Base-by-base conservation (phyloP, 2,888 invertebrate genomes). In the Cheilosia soror region DNA sequence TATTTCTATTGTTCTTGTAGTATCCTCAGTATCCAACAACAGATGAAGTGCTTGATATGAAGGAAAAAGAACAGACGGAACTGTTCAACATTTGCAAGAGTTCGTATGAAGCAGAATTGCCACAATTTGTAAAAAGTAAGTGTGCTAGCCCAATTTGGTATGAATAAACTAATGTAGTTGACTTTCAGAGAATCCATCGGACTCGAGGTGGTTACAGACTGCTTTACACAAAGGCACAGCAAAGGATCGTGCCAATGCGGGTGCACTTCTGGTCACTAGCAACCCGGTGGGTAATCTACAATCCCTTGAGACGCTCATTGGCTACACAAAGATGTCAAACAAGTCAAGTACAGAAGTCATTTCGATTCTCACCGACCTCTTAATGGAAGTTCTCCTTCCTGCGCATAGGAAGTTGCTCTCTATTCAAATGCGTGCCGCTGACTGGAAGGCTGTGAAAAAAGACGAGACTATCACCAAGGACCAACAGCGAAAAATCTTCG, bases 401-500 rank as follows among this genome's bases (percentile, higher is more conserved):
- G 88, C 91, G 0, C 85, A 92, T 63, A 90, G 92, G 1, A 93
- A 92, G 73, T 85, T 92, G 7, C 37, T 90, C 6, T 88, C 92
- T 0, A 85, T 92, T 11, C 89, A 89, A 73, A 89, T 90, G 75
- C 90, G 92, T 1, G 92, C 90, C 1, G 89, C 89, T 2, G 92
- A 92, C 77, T 93, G 92, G 92, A 93, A 92, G 75, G 53, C 87
- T 0, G 57, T 92, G 2, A 90, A 89, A 20, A 92, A 91, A 25
- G 88, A 89, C 20, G 88, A 89, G 0, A 75, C 83, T 1, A 58
- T 92, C 5, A 88, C 95, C 88, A 95, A 95, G 88, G 94, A 95
- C 31, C 93, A 94, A 0, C 93, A 94, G 60, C 93, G 95, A 71
- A 95, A 94, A 87, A 93, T 96, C 83, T 93, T 96, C 15, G 94